These are phyloP conservation scores for Syngnathus acus DNA, from an alignment of 2,797 vertebrate genomes.

Conservation along the genomic window DNA sequence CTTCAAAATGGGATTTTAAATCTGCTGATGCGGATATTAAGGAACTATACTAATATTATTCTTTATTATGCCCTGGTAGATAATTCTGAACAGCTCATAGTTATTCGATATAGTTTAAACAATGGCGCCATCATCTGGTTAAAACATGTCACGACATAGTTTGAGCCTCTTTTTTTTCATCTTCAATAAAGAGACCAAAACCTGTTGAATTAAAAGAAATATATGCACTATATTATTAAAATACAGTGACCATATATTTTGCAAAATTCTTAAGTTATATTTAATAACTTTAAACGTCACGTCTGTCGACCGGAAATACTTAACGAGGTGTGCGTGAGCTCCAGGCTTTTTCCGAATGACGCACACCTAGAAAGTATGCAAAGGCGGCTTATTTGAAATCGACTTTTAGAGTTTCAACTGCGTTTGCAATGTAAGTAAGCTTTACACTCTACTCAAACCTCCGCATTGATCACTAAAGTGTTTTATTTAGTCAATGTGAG, in stretches of 20 bases:
- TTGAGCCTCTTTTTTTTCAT: not conserved
- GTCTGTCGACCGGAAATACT: not conserved
- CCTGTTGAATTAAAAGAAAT: not conserved
- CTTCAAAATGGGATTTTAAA: conserved; percentile 3
- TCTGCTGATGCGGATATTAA: not conserved
- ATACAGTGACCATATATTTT: no score
- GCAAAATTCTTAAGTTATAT: not conserved
- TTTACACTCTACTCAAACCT: not conserved
- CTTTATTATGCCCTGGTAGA: not conserved
- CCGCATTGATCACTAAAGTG: not conserved
- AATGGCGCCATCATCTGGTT: conserved; percentile 53
- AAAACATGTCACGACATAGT: not conserved
- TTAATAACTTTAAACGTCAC: not conserved
- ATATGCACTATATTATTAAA: no score
- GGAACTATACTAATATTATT: not conserved
- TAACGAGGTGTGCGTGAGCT: not conserved
- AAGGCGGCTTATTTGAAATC: not conserved
- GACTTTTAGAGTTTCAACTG: not conserved
- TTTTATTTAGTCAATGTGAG: not conserved
- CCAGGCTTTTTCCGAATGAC: not conserved
- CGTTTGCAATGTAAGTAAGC: not conserved
- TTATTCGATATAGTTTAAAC: conserved; percentile 4
- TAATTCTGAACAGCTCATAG: not conserved
- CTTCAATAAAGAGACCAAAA: not conserved
- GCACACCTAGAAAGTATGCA: not conserved